These are phyloP conservation scores for Echiichthys vipera DNA, from an alignment of 2,797 vertebrate genomes.

Conservation along the genomic window DNA sequence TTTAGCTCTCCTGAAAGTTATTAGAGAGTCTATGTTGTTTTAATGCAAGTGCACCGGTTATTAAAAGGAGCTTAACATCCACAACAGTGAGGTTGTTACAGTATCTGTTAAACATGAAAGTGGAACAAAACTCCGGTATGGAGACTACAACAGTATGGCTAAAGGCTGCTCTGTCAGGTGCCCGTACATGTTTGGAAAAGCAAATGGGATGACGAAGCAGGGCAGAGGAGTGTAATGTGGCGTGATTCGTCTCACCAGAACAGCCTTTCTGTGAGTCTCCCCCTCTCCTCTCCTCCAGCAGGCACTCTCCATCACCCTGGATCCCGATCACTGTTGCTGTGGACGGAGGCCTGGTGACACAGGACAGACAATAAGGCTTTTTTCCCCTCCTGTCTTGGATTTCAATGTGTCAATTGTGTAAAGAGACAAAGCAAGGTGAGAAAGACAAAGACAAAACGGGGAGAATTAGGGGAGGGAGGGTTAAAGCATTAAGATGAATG, in stretches of 20 bases:
- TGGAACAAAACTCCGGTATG: background rate
- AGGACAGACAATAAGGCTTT: constrained; percentile 31
- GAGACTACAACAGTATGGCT: background rate
- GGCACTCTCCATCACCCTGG: constrained; percentile 90
- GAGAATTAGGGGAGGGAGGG: background rate
- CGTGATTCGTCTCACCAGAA: constrained; percentile 81
- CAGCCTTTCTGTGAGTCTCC: constrained; percentile 90
- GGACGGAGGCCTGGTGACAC: constrained; percentile 89
- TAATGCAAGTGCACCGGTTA: background rate
- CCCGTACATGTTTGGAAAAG: constrained; percentile 16
- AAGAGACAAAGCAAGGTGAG: background rate
- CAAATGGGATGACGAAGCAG: constrained; percentile 38
- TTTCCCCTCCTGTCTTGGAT: constrained; percentile 5
- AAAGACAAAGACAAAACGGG: background rate
- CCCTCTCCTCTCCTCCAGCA: constrained; percentile 92
- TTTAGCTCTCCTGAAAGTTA: background rate
- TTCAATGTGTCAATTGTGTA: constrained; percentile 11
- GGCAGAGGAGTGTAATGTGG: constrained; percentile 15
- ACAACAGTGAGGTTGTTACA: background rate
- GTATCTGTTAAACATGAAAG: background rate
- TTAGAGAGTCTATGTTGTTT: background rate
- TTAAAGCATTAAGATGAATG: background rate
- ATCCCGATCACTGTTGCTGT: constrained; percentile 92
- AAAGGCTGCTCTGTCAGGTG: background rate
- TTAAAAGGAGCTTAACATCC: background rate